These are phyloP conservation scores for Sigmodon hispidus DNA, from an alignment of 2,113 vertebrate genomes.

Conservation along the genomic window DNA sequence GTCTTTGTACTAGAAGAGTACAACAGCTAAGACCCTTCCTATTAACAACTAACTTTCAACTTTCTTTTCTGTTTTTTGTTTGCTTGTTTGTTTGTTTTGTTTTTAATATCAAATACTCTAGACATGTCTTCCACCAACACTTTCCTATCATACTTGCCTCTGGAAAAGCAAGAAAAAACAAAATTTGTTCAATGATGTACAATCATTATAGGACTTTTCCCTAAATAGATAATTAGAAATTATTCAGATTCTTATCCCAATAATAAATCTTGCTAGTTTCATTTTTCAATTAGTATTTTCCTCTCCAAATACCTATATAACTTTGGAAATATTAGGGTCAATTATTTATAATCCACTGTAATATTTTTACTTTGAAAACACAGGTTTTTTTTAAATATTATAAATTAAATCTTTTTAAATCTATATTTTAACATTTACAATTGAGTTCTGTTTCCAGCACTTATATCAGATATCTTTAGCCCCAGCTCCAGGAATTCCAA, in stretches of 20 bases:
- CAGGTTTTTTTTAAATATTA: slow-evolving; percentile 7
- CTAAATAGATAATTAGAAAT: background rate
- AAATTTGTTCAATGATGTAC: background rate
- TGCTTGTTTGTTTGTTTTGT: too few relatives aligned
- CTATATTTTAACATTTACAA: background rate
- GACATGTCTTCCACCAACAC: background rate
- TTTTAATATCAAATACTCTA: background rate
- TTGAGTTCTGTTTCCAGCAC: background rate
- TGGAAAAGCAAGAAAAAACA: background rate
- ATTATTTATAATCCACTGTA: background rate
- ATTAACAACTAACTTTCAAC: background rate
- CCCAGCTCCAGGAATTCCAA: background rate
- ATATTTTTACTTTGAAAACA: background rate
- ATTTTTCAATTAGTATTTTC: background rate
- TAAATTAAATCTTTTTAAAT: slow-evolving; percentile 16
- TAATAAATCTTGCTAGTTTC: background rate
- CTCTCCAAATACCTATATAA: background rate
- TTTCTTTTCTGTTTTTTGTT: too few relatives aligned
- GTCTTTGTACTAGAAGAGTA: background rate
- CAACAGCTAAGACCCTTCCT: background rate
- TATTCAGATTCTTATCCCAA: background rate
- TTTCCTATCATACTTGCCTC: background rate
- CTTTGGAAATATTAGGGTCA: background rate
- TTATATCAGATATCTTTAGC: background rate
- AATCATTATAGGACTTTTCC: background rate